Evolutionary conservation across 2,797 vertebrate species (phyloP).

Genomic region (Melanotaenia pygmaea): DNA sequence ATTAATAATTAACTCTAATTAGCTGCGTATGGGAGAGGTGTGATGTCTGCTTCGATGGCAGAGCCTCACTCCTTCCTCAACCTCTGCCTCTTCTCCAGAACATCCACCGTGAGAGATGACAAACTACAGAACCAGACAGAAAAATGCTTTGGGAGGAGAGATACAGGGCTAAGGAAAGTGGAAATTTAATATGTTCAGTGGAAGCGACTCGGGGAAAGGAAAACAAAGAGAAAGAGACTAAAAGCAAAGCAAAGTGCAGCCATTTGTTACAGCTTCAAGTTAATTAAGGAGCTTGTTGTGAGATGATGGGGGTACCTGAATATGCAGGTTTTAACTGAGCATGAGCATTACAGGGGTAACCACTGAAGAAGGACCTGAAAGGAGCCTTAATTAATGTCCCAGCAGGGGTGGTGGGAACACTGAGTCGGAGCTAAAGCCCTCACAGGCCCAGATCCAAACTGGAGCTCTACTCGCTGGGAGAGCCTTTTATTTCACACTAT

Average conservation of each 20-base stretch:
- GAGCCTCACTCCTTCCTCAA: slow-evolving; percentile 76
- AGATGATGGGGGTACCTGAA: slow-evolving; percentile 75
- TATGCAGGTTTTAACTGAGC: slow-evolving; percentile 67
- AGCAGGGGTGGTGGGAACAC: slow-evolving; percentile 75
- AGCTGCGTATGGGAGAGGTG: slow-evolving; percentile 81
- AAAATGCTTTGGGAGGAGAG: slow-evolving; percentile 67
- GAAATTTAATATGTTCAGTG: slow-evolving; percentile 55
- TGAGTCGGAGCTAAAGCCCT: slow-evolving; percentile 71
- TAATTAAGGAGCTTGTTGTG: slow-evolving; percentile 80
- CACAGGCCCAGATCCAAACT: slow-evolving; percentile 68
- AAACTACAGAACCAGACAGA: slow-evolving; percentile 73
- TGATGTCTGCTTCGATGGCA: slow-evolving; percentile 80
- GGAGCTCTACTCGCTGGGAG: slow-evolving; percentile 67
- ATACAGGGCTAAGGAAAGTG: slow-evolving; percentile 63
- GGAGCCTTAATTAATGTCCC: slow-evolving; percentile 84
- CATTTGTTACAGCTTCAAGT: slow-evolving; percentile 74
- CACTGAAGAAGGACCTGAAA: slow-evolving; percentile 73
- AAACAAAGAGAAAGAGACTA: slow-evolving; percentile 38
- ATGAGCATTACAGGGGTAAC: slow-evolving; percentile 66
- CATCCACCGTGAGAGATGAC: slow-evolving; percentile 73
- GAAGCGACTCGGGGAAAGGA: slow-evolving; percentile 31
- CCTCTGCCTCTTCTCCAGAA: slow-evolving; percentile 76
- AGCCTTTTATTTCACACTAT: slow-evolving; percentile 78
- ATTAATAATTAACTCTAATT: slow-evolving; percentile 89
- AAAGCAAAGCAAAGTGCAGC: slow-evolving; percentile 53